Conservation (phyloP, 2,797 vertebrate genomes). For the Coregonus suidteri region DNA sequence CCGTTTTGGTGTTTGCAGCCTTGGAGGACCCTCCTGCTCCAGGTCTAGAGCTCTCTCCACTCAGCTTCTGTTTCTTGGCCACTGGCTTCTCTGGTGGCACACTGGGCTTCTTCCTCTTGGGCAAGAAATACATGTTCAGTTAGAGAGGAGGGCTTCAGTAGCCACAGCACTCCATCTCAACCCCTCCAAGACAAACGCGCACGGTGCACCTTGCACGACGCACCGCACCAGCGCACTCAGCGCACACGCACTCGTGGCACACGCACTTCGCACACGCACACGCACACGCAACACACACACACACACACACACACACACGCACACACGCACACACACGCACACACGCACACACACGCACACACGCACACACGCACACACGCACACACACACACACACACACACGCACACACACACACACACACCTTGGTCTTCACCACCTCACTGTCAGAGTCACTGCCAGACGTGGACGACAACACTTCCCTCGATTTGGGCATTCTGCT, state of each 20-base stretch:
- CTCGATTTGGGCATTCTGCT: conserved; percentile 96
- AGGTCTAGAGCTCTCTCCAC: conserved; percentile 89
- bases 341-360: too few relatives aligned
- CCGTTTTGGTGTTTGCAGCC: conserved; percentile 75
- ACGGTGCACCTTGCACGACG: too few relatives aligned
- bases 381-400: background rate
- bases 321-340: too few relatives aligned
- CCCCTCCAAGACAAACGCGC: background rate
- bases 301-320: too few relatives aligned
- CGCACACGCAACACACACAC: background rate
- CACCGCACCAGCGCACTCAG: too few relatives aligned
- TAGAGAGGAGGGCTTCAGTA: background rate
- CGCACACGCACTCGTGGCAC: too few relatives aligned
- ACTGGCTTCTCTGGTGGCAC: conserved; percentile 82
- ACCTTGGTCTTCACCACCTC: conserved; percentile 96
- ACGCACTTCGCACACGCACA: too few relatives aligned
- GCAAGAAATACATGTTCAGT: conserved; percentile 66
- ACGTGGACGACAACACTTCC: conserved; percentile 94
- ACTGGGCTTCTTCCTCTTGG: conserved; percentile 90
- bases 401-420: conserved; percentile 8
- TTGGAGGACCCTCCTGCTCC: conserved; percentile 80
- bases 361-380: too few relatives aligned
- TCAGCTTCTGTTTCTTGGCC: conserved; percentile 88
- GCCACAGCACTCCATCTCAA: background rate
- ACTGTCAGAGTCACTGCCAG: conserved; percentile 93